Base-by-base conservation (phyloP, 2,888 invertebrate species). In the Watsonalla cultraria region DNA sequence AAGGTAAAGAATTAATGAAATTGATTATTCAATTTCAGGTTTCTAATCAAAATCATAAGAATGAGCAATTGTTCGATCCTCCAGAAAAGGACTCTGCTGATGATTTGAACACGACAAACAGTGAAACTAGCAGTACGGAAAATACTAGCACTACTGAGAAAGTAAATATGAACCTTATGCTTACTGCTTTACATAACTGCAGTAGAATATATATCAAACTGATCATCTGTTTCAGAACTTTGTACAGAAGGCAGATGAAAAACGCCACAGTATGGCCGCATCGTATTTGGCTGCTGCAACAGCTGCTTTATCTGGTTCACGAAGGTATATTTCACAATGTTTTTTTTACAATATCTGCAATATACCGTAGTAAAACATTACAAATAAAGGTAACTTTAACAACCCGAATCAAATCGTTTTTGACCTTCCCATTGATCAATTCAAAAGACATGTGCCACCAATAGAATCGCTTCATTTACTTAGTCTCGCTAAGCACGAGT, bases 281-380 rank as follows among this genome's bases (percentile, higher is more conserved):
- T 77, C 77, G 11, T 90, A 78, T 58, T 66, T 88, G 8, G 90
- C 90, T 0, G 80, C 89, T 5, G 88, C 90, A 2, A 90, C 90
- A 0, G 89, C 89, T 1, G 83, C 84, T 6, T 60, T 90, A 7
- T 60, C 80, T 15, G 71, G 75, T 13, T 56, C 76, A 5, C 75
- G 74, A 62, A 79, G 80, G 85, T 78, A 62, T 7, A 11, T 11
- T 42, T 42, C 8, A n/a, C n/a, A 11, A 11, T 11, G 11, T 2
- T 42, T 9, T 5, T 8, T 5, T 42, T 35, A 35, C 6, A 35
- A 35, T n/a, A n/a, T n/a, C n/a, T n/a, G n/a, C n/a, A n/a, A n/a
- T n/a, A n/a, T n/a, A n/a, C n/a, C n/a, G n/a, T n/a, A n/a, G n/a
- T n/a, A n/a, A n/a, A n/a, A n/a, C n/a, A n/a, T n/a, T n/a, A n/a